Conservation (phyloP, 2,113 vertebrate genomes). For the Alligator mississippiensis region DNA sequence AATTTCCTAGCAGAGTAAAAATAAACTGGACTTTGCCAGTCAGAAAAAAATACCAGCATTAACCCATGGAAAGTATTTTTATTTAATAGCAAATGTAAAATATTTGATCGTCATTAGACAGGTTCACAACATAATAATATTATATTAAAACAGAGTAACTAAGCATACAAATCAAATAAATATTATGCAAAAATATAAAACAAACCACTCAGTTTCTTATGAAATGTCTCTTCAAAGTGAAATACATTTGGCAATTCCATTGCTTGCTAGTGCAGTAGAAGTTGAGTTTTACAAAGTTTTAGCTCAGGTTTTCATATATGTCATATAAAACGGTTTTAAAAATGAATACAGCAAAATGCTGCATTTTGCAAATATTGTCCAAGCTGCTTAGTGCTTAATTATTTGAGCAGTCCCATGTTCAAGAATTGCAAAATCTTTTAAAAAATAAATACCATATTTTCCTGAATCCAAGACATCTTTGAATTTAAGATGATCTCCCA, state of each 20-base stretch:
- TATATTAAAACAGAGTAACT: constrained; percentile 60
- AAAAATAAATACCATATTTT: not conserved
- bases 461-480: too few species aligned
- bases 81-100: constrained; percentile 67
- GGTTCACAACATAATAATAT: constrained; percentile 55
- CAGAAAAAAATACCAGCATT: constrained; percentile 47
- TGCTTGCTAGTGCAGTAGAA: constrained; percentile 46
- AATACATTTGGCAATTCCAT: constrained; percentile 38
- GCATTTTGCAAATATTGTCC: constrained; percentile 15
- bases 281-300: constrained; percentile 37
- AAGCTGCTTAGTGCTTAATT: constrained; percentile 16
- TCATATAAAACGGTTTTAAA: constrained; percentile 36
- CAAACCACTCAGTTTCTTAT: constrained; percentile 43
- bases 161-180: constrained; percentile 42
- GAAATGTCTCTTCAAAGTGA: constrained; percentile 53
- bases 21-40: constrained; percentile 49
- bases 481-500: too few species aligned
- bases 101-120: constrained; percentile 41
- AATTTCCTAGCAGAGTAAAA: constrained; percentile 76
- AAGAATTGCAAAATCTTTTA: not conserved
- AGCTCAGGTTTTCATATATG: not conserved
- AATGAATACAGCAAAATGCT: constrained; percentile 7
- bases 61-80: constrained; percentile 37
- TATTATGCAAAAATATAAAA: constrained; percentile 31
- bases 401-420: not conserved